Evolutionary conservation across 2,888 invertebrate species (phyloP), one percentile per base, ranked within the genome.

Genomic region (Macropis europaea): DNA sequence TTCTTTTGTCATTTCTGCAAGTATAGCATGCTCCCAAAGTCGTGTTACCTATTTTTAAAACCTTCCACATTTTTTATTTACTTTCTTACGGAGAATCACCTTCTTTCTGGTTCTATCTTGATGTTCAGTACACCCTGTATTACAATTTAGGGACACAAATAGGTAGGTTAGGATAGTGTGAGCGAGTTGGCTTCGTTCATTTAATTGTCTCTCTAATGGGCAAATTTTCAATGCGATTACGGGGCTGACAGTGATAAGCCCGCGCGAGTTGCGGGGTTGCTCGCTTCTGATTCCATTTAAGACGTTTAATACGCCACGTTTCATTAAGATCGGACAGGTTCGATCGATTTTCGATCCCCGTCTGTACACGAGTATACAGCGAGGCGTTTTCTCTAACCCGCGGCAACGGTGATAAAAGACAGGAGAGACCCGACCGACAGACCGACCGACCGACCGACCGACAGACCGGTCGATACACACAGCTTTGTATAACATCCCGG

Each of bases 401-500:
- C 13, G 4, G 9, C 13, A 3, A 3, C 24, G 22, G 34, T 34
- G 40, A 48, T 42, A 45, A 52, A 52, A 54, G 50, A 47, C 28
- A 24, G 38, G 54, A 22, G 45, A 13, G 38, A 19, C 24, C 34
- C 13, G 47, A 13, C n/a, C n/a, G n/a, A n/a, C n/a, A n/a, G n/a
- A n/a, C n/a, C n/a, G n/a, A n/a, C n/a, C n/a, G n/a, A n/a, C n/a
- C n/a, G n/a, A n/a, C n/a, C n/a, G n/a, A n/a, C n/a, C n/a, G n/a
- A n/a, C n/a, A n/a, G n/a, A n/a, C 54, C 32, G 67, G 45, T 60
- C 70, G 66, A 70, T 70, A 63, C 47, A 22, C 11, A 15, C n/a
- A 34, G 43, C 59, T 68, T 43, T 38, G 61, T 56, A 62, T 52
- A 62, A 69, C 54, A 62, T 62, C 28, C 72, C 72, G 72, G 62